Evolutionary conservation across 2,888 invertebrate genomes (phyloP).

Genomic region (Drosophila melanosoma): DNA sequence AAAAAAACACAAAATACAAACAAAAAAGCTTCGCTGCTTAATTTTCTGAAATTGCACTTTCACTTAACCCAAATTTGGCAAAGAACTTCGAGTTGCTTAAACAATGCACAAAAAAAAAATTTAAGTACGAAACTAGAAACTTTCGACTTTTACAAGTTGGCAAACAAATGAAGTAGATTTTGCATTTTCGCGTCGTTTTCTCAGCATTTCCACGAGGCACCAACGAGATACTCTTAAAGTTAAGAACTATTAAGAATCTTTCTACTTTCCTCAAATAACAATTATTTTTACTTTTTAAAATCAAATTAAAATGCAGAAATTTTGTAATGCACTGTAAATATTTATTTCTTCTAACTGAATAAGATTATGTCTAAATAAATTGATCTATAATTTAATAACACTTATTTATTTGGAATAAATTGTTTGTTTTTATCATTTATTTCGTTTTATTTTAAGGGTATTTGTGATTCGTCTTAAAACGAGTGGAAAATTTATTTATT

Average conservation of each 20-base stretch:
- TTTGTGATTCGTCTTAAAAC: neutral
- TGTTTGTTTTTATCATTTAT: neutral
- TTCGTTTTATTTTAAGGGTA: slow-evolving; percentile 5
- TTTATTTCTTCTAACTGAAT: neutral
- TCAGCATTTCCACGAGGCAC: neutral
- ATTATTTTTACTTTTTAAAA: neutral
- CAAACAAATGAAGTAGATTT: slow-evolving; percentile 69
- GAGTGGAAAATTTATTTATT: neutral
- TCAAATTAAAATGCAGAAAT: no score
- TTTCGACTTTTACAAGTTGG: slow-evolving; percentile 49
- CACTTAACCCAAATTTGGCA: slow-evolving; percentile 63
- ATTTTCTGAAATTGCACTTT: slow-evolving; percentile 58
- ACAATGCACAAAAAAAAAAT: slow-evolving; percentile 34
- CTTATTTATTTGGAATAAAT: neutral
- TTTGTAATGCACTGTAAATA: neutral
- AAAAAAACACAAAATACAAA: neutral
- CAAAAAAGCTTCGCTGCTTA: neutral
- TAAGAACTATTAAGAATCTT: neutral
- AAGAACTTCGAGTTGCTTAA: slow-evolving; percentile 30
- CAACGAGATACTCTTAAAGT: neutral
- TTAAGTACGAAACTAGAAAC: slow-evolving; percentile 49
- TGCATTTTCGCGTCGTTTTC: slow-evolving; percentile 51
- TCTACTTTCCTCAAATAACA: neutral
- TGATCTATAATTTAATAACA: neutral
- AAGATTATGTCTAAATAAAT: neutral